phyloP scores from a whole-genome alignment of 1,140 invertebrate species.

The Teleogryllus occipitalis region DNA sequence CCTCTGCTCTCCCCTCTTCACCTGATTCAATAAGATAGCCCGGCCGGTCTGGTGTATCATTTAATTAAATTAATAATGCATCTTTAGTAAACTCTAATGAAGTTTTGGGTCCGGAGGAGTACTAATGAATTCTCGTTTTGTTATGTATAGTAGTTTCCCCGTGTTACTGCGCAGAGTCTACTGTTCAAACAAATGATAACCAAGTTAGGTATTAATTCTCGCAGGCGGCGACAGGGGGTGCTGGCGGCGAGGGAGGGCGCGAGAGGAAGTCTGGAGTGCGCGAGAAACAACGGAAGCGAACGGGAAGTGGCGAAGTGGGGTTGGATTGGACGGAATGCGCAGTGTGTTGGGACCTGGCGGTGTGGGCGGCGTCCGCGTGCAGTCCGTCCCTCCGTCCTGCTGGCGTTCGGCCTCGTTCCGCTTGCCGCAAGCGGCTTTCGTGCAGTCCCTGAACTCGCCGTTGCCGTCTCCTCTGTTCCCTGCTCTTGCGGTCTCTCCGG shows the following conservation, averaged over 20 bases:
- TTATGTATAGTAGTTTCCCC: not conserved
- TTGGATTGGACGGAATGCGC: not conserved
- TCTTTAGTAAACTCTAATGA: not conserved
- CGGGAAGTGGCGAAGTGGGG: not conserved
- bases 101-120: not conserved
- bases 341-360: not conserved
- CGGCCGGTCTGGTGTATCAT: not conserved
- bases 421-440: too few species aligned
- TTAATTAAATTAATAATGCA: conserved; percentile 6
- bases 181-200: conserved; percentile 1
- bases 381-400: too few species aligned
- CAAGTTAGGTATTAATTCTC: not conserved
- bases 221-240: not conserved
- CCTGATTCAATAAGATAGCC: not conserved
- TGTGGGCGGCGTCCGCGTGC: too few species aligned
- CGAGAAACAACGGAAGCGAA: not conserved
- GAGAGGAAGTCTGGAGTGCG: not conserved
- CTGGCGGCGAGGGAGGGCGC: not conserved
- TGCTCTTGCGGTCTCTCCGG: too few species aligned
- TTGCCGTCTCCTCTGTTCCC: too few species aligned
- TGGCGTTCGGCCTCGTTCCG: too few species aligned
- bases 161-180: not conserved
- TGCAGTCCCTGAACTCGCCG: too few species aligned
- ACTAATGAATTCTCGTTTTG: conserved; percentile 1
- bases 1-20: not conserved